Conservation (phyloP, 2,113 vertebrate genomes). For the Heloderma charlesbogerti region DNA sequence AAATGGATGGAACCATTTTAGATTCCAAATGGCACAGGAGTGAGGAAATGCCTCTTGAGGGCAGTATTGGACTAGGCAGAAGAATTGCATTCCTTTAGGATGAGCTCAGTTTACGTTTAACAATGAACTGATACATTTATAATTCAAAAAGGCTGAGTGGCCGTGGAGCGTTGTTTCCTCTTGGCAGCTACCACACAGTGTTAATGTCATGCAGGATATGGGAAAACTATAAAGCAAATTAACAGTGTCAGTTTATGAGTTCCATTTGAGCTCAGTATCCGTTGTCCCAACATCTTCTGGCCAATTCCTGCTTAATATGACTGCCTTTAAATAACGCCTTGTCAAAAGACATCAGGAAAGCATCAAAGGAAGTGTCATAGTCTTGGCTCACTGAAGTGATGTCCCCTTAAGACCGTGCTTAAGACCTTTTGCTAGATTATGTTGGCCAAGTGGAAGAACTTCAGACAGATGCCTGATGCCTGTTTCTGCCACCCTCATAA, state of each 20-base stretch:
- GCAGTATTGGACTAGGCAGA: conserved; percentile 34
- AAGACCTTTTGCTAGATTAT: background rate
- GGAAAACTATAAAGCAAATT: conserved; percentile 20
- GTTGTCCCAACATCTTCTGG: background rate
- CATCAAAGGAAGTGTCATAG: background rate
- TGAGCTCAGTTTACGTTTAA: conserved; percentile 30
- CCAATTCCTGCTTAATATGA: background rate
- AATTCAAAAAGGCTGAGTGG: conserved; percentile 45
- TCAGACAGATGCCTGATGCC: background rate
- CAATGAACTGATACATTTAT: conserved; percentile 17
- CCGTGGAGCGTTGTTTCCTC: conserved; percentile 6
- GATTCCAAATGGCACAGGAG: conserved; percentile 13
- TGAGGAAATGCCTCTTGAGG: conserved; percentile 16
- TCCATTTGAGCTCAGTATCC: background rate
- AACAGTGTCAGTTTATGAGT: conserved; percentile 5
- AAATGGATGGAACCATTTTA: conserved; percentile 37
- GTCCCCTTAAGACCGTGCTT: background rate
- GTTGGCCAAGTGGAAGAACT: background rate
- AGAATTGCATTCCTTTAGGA: conserved; percentile 6
- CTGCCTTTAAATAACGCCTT: background rate
- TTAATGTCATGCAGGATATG: conserved; percentile 21
- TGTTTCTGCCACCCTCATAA: background rate
- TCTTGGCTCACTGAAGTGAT: background rate
- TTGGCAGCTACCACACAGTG: background rate
- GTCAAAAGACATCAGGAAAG: background rate